phyloP scores from a whole-genome alignment of 2,797 vertebrate species.

The Pangasius djambal region DNA sequence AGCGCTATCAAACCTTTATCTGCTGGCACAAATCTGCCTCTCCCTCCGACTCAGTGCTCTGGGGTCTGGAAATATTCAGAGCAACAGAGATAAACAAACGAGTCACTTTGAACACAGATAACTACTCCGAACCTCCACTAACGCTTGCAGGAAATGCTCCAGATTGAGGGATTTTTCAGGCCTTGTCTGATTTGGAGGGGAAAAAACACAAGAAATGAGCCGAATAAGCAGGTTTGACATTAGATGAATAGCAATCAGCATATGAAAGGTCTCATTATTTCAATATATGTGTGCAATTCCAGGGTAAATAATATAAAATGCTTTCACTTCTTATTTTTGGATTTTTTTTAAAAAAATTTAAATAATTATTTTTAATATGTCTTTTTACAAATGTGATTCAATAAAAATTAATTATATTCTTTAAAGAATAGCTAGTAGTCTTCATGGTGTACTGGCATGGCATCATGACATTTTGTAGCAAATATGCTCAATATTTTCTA shows the following conservation, averaged over 20 bases:
- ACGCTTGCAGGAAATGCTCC: slow-evolving; percentile 57
- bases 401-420: background rate
- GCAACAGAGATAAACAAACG: slow-evolving; percentile 54
- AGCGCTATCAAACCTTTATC: slow-evolving; percentile 53
- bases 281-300: background rate
- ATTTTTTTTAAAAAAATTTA: too few relatives aligned
- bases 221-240: slow-evolving; percentile 14
- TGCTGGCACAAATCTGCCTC: slow-evolving; percentile 47
- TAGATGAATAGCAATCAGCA: background rate
- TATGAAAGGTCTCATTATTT: slow-evolving; percentile 5
- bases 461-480: background rate
- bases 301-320: background rate
- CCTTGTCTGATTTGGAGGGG: slow-evolving; percentile 55
- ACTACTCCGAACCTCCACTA: slow-evolving; percentile 46
- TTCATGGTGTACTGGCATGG: background rate
- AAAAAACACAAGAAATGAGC: background rate
- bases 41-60: slow-evolving; percentile 51
- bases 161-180: slow-evolving; percentile 52
- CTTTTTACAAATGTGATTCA: background rate
- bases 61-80: slow-evolving; percentile 63
- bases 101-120: slow-evolving; percentile 59
- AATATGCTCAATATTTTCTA: background rate
- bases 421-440: background rate
- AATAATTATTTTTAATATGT: background rate
- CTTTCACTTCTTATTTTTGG: background rate